phyloP scores from a whole-genome alignment of 2,797 vertebrate genomes.

The Enteromius thamalakanensis region DNA sequence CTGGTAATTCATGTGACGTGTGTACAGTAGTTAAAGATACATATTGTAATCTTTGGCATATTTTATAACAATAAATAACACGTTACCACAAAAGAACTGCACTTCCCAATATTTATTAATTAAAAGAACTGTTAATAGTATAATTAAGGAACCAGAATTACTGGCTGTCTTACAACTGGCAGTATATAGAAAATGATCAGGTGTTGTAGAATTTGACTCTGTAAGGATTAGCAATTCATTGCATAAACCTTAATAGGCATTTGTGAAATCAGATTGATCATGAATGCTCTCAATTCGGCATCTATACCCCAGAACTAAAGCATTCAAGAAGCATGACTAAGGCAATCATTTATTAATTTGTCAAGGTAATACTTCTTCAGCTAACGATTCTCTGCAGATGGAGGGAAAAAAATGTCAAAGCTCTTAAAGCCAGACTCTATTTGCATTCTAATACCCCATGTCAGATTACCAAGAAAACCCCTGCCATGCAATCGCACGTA shows the following conservation, averaged over 20 bases:
- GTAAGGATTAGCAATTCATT: not conserved
- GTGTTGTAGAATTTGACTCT: not conserved
- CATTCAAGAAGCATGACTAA: conserved; percentile 33
- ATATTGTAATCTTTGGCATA: too few species aligned
- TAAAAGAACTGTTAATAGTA: not conserved
- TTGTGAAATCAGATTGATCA: conserved; percentile 22
- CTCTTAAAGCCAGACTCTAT: conserved; percentile 12
- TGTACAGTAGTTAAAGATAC: not conserved
- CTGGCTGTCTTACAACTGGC: not conserved
- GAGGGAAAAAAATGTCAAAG: not conserved
- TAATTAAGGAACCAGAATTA: not conserved
- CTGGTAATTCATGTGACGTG: not conserved
- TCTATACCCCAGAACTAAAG: not conserved
- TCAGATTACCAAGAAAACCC: conserved; percentile 17
- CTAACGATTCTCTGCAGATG: conserved; percentile 37
- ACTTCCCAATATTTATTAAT: not conserved
- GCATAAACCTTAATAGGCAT: not conserved
- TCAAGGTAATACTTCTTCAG: conserved; percentile 30
- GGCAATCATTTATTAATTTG: conserved; percentile 39
- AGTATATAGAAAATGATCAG: not conserved
- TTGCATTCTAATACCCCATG: conserved; percentile 32
- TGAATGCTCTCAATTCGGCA: conserved; percentile 10
- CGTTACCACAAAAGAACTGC: not conserved
- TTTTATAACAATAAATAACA: conserved; percentile 7
- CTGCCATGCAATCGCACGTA: not conserved